phyloP scores from a whole-genome alignment of 2,113 vertebrate species.

The Rhinoderma darwinii region DNA sequence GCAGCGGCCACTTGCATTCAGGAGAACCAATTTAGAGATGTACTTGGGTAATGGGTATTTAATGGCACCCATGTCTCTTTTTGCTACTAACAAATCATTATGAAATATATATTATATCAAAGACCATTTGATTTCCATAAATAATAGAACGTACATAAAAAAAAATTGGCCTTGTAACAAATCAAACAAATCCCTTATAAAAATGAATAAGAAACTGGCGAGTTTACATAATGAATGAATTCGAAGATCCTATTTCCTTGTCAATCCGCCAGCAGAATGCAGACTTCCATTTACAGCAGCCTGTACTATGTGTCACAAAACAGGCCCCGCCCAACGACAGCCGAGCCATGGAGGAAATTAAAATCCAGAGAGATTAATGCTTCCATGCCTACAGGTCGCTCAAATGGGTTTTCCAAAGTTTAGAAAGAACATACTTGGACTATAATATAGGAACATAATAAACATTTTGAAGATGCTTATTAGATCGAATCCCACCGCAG shows the following conservation, averaged over 20 bases:
- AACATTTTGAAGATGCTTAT: too few relatives aligned
- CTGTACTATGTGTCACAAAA: background rate
- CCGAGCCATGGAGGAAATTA: background rate
- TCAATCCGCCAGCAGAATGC: background rate
- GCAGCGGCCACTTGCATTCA: too few relatives aligned
- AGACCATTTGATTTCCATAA: background rate
- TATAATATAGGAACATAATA: background rate
- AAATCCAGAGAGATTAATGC: background rate
- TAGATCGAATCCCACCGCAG: background rate
- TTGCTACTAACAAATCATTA: background rate
- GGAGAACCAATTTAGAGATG: too few relatives aligned
- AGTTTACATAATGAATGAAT: too few relatives aligned
- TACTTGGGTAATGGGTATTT: too few relatives aligned
- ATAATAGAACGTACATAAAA: background rate
- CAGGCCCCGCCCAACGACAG: too few relatives aligned
- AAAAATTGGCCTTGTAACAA: too few relatives aligned
- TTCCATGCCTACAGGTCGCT: background rate
- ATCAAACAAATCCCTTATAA: too few relatives aligned
- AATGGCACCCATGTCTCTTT: background rate
- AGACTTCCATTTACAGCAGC: background rate
- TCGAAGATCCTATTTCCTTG: too few relatives aligned
- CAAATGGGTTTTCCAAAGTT: background rate
- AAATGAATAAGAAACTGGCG: too few relatives aligned
- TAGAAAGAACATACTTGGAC: background rate
- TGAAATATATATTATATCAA: too few relatives aligned